These are phyloP conservation scores for Eledona agricola DNA, from an alignment of 2,888 invertebrate species.

Conservation along the genomic window DNA sequence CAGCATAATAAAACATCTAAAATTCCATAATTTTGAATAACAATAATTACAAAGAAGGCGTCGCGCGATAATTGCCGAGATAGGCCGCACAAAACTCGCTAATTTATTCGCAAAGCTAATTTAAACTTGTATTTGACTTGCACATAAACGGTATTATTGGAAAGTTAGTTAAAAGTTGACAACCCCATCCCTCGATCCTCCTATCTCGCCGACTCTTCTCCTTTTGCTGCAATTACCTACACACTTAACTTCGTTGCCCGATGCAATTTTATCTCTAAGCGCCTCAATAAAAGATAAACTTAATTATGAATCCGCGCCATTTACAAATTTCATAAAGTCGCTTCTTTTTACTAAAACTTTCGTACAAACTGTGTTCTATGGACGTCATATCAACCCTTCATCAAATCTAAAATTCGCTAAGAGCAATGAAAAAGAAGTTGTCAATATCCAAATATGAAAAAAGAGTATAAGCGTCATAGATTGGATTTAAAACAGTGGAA, in stretches of 20 bases:
- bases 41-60: constrained; percentile 63
- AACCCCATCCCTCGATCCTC: constrained; percentile 54
- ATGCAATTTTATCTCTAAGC: constrained; percentile 43
- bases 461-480: too few species aligned
- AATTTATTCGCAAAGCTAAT: constrained; percentile 64
- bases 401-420: too few species aligned
- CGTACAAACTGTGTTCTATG: too few species aligned
- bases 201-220: constrained; percentile 25
- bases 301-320: constrained; percentile 35
- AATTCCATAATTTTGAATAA: constrained; percentile 64
- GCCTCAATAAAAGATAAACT: constrained; percentile 35
- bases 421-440: too few species aligned
- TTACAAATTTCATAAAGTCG: too few species aligned
- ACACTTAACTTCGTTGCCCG: constrained; percentile 47
- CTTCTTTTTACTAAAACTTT: too few species aligned
- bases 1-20: constrained; percentile 63
- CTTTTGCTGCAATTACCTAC: constrained; percentile 46
- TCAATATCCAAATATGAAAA: too few species aligned
- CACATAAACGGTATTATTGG: constrained; percentile 63
- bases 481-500: too few species aligned
- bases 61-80: constrained; percentile 62
- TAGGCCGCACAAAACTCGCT: constrained; percentile 63
- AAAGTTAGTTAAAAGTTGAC: constrained; percentile 63
- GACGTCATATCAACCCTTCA: too few species aligned
- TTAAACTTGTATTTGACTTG: constrained; percentile 65